Base-by-base conservation (phyloP, 2,113 vertebrate genomes). In the Jacana jacana region DNA sequence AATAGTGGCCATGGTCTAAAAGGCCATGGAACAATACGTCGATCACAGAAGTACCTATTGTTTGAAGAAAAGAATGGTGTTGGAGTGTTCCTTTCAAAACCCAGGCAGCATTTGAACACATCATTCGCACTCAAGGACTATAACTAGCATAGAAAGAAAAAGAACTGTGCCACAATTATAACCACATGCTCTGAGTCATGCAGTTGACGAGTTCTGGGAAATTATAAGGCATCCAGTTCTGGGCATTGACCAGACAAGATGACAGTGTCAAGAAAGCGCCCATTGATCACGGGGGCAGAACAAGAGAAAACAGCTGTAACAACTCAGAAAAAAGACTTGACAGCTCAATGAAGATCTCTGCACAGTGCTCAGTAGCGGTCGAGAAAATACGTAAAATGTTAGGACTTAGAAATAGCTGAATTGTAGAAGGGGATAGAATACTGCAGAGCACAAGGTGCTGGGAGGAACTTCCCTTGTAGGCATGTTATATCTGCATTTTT, bases 231-330 rank as follows among this genome's bases (percentile, higher is more conserved):
- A 95, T 91, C 69, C 40, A 94, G 70, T 93, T 95, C 92, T 96
- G 95, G 93, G 92, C 93, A 96, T 54, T 95, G 96, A 94, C 96
- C 96, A 96, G 93, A 91, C 92, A 94, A 97, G 93, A 95, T 92
- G 92, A 96, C 93, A 97, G 83, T 96, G 90, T 96, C 86, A 96
- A 94, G 90, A 96, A 96, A 96, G 88, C 48, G 52, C 52, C 40
- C 91, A 96, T 79, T 97, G 96, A 96, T 97, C 96, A 94, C 8
- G 30, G 86, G 90, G 93, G 93, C 77, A 94, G 96, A 96, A 91
- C 93, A 96, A 96, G 96, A 96, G 93, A 95, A 95, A 97, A 97
- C 92, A 96, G 93, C 95, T 94, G 95, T 93, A 96, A 93, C 93
- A 91, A 84, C 90, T 92, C 61, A 69, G 92, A 92, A 91, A 86